Percentiles rank a stretch among this genome's conserved stretches.
Conservation (phyloP, 2,888 invertebrate species). For the Leucozona laternaria region DNA sequence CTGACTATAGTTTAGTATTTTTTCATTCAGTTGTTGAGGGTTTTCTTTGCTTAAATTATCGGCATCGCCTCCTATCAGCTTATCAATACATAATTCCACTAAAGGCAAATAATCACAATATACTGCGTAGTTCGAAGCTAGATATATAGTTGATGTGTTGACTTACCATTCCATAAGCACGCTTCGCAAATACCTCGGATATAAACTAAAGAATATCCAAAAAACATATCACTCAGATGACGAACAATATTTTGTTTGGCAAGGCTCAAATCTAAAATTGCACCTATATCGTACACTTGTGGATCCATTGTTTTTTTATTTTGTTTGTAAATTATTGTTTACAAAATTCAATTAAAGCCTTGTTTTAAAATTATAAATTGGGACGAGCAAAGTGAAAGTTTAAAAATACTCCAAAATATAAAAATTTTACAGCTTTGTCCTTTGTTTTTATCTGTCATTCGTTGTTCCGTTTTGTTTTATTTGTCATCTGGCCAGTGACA, state of each 20-base stretch:
- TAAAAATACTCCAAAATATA: not conserved
- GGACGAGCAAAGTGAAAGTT: slow-evolving; percentile 5
- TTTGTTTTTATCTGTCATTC: slow-evolving; percentile 66
- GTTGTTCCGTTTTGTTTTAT: slow-evolving; percentile 13
- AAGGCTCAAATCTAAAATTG: slow-evolving; percentile 22
- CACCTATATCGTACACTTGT: slow-evolving; percentile 29
- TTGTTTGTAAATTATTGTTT: slow-evolving; percentile 27
- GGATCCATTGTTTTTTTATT: slow-evolving; percentile 45
- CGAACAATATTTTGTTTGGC: slow-evolving; percentile 71
- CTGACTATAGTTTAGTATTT: slow-evolving; percentile 16
- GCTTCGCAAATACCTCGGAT: slow-evolving; percentile 66
- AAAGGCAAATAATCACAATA: not conserved
- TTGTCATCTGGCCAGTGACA: not conserved
- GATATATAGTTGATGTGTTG: not conserved
- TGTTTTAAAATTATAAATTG: slow-evolving; percentile 13
- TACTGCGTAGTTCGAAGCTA: slow-evolving; percentile 24
- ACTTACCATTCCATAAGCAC: slow-evolving; percentile 76
- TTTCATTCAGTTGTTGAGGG: not conserved
- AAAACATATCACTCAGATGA: slow-evolving; percentile 76
- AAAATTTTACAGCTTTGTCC: not conserved
- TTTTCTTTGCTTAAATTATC: not conserved
- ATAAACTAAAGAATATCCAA: slow-evolving; percentile 27
- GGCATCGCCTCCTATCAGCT: slow-evolving; percentile 43
- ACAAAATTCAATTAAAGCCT: slow-evolving; percentile 4
- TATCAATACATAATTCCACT: slow-evolving; percentile 77